Conservation (phyloP, 2,888 invertebrate species). For the Orthosia incerta region DNA sequence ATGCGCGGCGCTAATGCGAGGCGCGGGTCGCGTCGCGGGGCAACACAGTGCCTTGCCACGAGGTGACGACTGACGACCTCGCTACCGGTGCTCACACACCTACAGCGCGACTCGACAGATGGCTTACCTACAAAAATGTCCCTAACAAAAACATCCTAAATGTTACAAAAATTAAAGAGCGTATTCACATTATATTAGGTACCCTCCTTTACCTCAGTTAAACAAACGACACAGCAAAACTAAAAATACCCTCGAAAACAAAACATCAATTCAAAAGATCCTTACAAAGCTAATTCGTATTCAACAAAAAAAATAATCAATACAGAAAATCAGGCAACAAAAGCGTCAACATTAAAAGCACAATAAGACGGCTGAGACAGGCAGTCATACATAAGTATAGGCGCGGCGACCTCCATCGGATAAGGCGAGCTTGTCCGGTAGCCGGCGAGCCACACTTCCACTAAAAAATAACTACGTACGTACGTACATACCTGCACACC, state of each 20-base stretch:
- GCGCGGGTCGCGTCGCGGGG: constrained; percentile 67
- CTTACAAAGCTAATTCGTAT: constrained; percentile 62
- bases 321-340: constrained; percentile 61
- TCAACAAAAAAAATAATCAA: constrained; percentile 63
- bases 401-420: constrained; percentile 79
- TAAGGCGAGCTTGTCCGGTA: constrained; percentile 84
- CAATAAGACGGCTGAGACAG: constrained; percentile 66
- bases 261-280: constrained; percentile 57
- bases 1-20: constrained; percentile 88
- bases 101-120: background rate
- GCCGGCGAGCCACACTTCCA: constrained; percentile 75
- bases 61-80: constrained; percentile 57
- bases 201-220: background rate
- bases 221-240: constrained; percentile 17
- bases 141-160: background rate
- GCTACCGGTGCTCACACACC: constrained; percentile 44
- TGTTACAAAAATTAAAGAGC: background rate
- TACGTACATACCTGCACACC: constrained; percentile 56
- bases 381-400: constrained; percentile 70
- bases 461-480: constrained; percentile 75
- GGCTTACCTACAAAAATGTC: too few relatives aligned
- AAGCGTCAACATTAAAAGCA: constrained; percentile 65
- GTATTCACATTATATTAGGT: background rate
- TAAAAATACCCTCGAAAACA: constrained; percentile 33
- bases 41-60: constrained; percentile 40